Evolutionary conservation across 1,140 invertebrate species (phyloP).

Genomic region (Drosophila tsacasi): DNA sequence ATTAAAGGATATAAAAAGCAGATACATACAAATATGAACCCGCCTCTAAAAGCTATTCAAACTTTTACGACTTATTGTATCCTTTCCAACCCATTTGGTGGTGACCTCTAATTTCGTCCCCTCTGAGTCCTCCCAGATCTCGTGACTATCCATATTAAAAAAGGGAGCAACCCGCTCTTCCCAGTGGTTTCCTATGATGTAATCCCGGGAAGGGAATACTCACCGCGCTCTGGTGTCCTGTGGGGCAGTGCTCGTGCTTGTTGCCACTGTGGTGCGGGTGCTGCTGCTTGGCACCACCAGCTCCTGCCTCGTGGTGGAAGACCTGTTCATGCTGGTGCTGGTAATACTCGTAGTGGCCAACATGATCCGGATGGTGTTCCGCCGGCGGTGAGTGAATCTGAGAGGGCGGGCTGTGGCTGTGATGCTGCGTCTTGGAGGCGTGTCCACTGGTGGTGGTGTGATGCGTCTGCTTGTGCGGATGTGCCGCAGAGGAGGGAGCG

Average conservation of each 20-base stretch:
- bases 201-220: conserved; percentile 44
- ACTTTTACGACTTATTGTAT: conserved; percentile 19
- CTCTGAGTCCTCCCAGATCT: conserved; percentile 6
- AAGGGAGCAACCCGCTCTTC: neutral
- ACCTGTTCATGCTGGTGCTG: conserved; percentile 68
- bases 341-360: conserved; percentile 69
- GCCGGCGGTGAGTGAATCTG: conserved; percentile 57
- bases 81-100: conserved; percentile 1
- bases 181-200: conserved; percentile 47
- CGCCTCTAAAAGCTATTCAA: conserved; percentile 3
- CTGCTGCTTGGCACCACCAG: conserved; percentile 29
- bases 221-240: conserved; percentile 81
- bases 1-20: neutral
- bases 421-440: conserved; percentile 57
- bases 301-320: conserved; percentile 51
- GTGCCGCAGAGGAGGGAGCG: conserved; percentile 30
- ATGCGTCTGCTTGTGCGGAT: conserved; percentile 54
- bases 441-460: conserved; percentile 33
- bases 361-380: conserved; percentile 50
- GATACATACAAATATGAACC: conserved; percentile 17
- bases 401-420: conserved; percentile 73
- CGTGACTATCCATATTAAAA: conserved; percentile 23
- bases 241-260: conserved; percentile 81
- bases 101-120: conserved; percentile 24
- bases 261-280: conserved; percentile 45